Base-by-base conservation (phyloP, 1,140 invertebrate genomes). In the Drosophila serrata region DNA sequence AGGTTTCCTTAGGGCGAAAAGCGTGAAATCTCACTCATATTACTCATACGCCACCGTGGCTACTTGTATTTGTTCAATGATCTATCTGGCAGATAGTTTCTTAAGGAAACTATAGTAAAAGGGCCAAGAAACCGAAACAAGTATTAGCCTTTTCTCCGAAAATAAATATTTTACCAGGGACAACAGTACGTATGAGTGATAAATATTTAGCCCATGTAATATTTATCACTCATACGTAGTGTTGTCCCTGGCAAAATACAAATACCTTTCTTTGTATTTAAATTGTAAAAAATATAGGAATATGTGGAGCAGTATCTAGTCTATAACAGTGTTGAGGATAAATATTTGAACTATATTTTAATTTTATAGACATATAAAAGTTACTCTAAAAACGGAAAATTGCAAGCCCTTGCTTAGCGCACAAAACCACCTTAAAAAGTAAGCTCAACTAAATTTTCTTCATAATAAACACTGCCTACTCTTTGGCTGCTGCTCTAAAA, bases 181-280 rank as follows among this genome's bases (percentile, higher is more conserved):
- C 49, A 33, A 53, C 29, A 35, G 29, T 22, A 15, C 49, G 49
- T 15, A 53, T 53, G 49, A 33, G 31, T 53, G 13, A 45, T 45
- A 22, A 45, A 45, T 24, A 15, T 15, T 22, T 15, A 6, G 3
- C 12, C 0, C 19, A 6, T 22, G 12, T 15, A 22, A 7, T 8
- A 6, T 8, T 24, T 4, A 46, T 46, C n/a, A 17, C 39, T 17
- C 43, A 46, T 46, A 46, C 43, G 43, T 6, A 46, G 12, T 46
- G 43, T 46, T 46, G 43, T 46, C 13, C 22, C 19, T 15, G 0
- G 19, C 0, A 15, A 24, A 45, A 45, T 15, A 35, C 4, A 9
- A 29, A 22, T 1, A 3, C 0, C 5, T 35, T 53, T 53, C 12
- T 4, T 15, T 13, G 29, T 35, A 33, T 51, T 33, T 51, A 3